Evolutionary conservation across 2,113 vertebrate species (phyloP), one percentile per base, ranked within the genome.

Genomic region (Holacanthus passer): DNA sequence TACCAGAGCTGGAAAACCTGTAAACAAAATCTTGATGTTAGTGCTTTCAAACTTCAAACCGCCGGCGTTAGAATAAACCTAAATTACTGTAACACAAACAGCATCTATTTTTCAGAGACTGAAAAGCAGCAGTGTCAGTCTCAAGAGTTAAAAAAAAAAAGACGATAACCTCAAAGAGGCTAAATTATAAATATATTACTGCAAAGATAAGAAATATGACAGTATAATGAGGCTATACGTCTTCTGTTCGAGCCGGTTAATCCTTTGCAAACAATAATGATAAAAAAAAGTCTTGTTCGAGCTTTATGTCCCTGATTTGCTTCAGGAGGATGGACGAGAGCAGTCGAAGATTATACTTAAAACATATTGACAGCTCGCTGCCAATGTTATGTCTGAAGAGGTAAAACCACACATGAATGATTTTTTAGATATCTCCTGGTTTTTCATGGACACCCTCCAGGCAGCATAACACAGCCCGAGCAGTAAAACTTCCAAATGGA

Each of bases 351-450:
- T 59, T 81, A 65, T 73, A 74, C 74, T 79, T 74, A 76, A 78
- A 87, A 86, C 58, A 77, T 64, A 11, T n/a, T 47, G 64, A 88
- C 77, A 84, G 74, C 53, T 74, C 37, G 19, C 35, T 71, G 81
- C 82, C 79, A 76, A 48, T 84, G 76, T 82, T 76, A 76, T 72
- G 82, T 85, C 85, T 90, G 78, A 83, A 67, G 80, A 85, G 83
- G 69, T 88, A 77, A 87, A 90, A 89, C 79, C 86, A 63, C 84
- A 86, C 56, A 64, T 77, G 78, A 92, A 77, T 76, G 84, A 85
- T 87, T 86, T 84, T 80, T 90, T 83, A 87, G 89, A 89, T 86
- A 89, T 90, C 83, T 88, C 75, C 78, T 63, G 68, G 80, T 89
- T 88, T 79, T 88, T 79, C 68, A 87, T 90, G 86, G 90, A 93